These are phyloP conservation scores for Drosophila carrolli DNA, from an alignment of 1,140 invertebrate genomes.

Conservation along the genomic window DNA sequence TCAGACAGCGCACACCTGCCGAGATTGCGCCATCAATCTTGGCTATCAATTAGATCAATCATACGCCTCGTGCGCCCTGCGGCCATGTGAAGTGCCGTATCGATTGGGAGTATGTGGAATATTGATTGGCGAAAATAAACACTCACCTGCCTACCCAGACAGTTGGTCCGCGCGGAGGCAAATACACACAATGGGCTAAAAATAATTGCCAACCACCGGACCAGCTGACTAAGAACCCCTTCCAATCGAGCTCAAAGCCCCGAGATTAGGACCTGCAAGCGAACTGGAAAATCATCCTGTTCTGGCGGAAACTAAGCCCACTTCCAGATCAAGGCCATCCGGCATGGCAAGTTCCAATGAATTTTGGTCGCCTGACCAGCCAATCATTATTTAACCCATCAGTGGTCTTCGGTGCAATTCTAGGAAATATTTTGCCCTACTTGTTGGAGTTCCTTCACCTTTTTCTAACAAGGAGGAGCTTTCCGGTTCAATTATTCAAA, in stretches of 20 bases:
- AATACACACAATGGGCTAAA: conserved; percentile 65
- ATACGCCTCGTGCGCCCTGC: conserved; percentile 44
- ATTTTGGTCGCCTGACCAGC: not conserved
- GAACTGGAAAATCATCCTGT: conserved; percentile 39
- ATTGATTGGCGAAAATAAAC: conserved; percentile 60
- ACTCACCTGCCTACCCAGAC: conserved; percentile 33
- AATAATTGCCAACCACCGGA: conserved; percentile 64
- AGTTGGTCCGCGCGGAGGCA: conserved; percentile 42
- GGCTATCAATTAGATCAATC: conserved; percentile 73
- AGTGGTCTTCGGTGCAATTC: not conserved
- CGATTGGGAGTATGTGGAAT: conserved; percentile 63
- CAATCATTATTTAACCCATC: conserved; percentile 7
- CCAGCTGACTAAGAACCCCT: conserved; percentile 45
- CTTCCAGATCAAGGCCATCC: conserved; percentile 30
- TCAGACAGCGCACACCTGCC: conserved; percentile 1
- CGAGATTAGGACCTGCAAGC: conserved; percentile 15
- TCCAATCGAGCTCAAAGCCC: conserved; percentile 21
- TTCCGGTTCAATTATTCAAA: conserved; percentile 41
- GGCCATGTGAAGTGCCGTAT: conserved; percentile 38
- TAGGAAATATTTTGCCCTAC: not conserved
- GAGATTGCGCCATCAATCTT: conserved; percentile 65
- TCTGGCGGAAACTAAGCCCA: conserved; percentile 8
- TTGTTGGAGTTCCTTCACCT: conserved; percentile 29
- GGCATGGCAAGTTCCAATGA: not conserved
- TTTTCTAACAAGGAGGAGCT: not conserved